These are phyloP conservation scores for Diacarnus erythraeanus DNA, from an alignment of 37 sponge, comb jelly and placozoan species.

Conservation along the genomic window DNA sequence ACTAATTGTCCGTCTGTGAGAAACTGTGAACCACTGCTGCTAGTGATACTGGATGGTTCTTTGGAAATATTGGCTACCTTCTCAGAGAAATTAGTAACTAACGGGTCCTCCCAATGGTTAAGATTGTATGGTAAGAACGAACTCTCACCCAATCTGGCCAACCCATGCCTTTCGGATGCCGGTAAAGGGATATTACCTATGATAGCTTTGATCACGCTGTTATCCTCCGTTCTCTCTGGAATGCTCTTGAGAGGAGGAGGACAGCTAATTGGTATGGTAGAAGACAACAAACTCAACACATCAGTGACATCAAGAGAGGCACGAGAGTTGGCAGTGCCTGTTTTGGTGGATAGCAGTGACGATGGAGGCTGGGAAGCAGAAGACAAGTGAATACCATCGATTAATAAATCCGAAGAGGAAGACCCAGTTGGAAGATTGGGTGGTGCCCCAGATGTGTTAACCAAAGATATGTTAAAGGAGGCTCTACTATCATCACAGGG, in stretches of 20 bases:
- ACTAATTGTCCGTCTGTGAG: too few relatives aligned
- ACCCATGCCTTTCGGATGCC: not conserved
- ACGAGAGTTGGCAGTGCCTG: not conserved
- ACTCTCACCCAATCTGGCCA: not conserved
- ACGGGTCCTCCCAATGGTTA: not conserved
- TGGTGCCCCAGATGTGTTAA: too few relatives aligned
- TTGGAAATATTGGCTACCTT: not conserved
- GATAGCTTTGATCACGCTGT: not conserved
- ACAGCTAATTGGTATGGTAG: not conserved
- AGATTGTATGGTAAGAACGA: not conserved
- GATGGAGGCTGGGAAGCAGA: not conserved
- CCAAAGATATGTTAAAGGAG: too few relatives aligned
- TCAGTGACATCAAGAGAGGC: constrained; percentile 3
- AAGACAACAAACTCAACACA: not conserved
- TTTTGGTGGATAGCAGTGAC: not conserved
- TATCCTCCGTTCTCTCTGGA: not conserved
- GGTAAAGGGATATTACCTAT: not conserved
- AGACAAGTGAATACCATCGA: not conserved
- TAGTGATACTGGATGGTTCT: not conserved
- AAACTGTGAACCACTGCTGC: too few relatives aligned
- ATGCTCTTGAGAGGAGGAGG: not conserved
- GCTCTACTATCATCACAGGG: too few relatives aligned
- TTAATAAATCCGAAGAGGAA: not conserved
- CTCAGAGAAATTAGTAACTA: not conserved
- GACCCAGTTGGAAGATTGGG: not conserved